These are phyloP conservation scores for Phenganax marumi DNA, from an alignment of 92 coral and sea anemone species.

Conservation along the genomic window DNA sequence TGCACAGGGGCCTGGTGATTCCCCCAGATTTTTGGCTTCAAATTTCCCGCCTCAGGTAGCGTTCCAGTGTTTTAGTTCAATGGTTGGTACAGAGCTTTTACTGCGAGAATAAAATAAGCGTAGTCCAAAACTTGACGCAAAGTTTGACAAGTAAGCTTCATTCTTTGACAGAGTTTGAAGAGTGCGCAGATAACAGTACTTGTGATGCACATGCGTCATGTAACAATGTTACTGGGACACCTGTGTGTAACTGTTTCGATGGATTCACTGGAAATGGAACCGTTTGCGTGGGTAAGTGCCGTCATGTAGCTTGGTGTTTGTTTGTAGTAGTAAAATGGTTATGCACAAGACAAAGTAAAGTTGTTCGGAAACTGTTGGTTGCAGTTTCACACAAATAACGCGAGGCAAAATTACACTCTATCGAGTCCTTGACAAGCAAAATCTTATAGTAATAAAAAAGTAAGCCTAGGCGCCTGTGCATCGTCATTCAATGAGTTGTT, in stretches of 20 bases:
- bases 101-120: background rate
- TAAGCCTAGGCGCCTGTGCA: no score
- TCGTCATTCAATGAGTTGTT: no score
- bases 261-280: conserved; percentile 26
- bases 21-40: no score
- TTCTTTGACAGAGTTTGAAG: conserved; percentile 11
- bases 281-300: conserved; percentile 17
- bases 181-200: conserved; percentile 20
- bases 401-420: no score
- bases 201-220: conserved; percentile 12
- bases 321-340: background rate
- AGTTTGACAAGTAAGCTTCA: background rate
- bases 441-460: no score
- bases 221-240: conserved; percentile 28
- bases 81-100: no score
- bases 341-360: background rate
- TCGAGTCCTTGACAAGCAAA: no score
- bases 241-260: conserved; percentile 21
- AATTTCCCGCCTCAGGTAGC: no score
- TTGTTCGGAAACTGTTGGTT: no score
- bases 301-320: background rate
- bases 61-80: no score
- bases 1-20: no score
- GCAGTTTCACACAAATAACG: no score
- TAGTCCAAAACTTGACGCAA: background rate